Base-by-base conservation (phyloP, 2,888 invertebrate species). In the Micropterix aruncella region DNA sequence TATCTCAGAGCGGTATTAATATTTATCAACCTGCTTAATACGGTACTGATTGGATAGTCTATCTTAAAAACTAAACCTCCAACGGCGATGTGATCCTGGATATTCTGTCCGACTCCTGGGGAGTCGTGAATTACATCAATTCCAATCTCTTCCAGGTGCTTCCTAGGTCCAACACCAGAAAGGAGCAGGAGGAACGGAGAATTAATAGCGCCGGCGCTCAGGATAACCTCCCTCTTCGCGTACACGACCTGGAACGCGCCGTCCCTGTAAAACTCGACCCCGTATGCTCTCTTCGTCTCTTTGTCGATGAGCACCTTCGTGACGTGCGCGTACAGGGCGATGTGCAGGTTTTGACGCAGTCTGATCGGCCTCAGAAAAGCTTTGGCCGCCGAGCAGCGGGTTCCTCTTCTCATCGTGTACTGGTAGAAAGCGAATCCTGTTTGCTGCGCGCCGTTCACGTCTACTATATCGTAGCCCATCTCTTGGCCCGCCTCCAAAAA, bases 161-260 rank as follows among this genome's bases (percentile, higher is more conserved):
- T 60, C 16, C 68, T 73, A 0, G 88, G 86, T 2, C 92, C 92
- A 2, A 96, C 66, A 1, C 97, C 97, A 19, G 80, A 82, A 54
- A 97, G 66, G 87, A 96, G 85, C 45, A 99, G 72, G 7, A 97
- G 60, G 55, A 97, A 96, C 0, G 96, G 94, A 0, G 87, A 80
- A 51, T 83, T 93, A 47, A 99, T 82, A 1, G 96, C 83, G 1
- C 97, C 97, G 0, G 87, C 91, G 1, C 87, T 77, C 12, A 93
- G 59, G 47, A 94, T 87, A 1, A 94, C 85, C 63, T 90, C 90
- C 51, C 80, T 77, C 47, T 73, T 75, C 1, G 90, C 89, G 50
- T 75, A 71, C 0, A 80, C 79, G 0, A 73, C 71, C 54, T 77
- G 77, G 15, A 71, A 70, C 4, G 60, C 59, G 0, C 81, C 83